phyloP scores from a whole-genome alignment of 2,888 invertebrate genomes.

The Lasiommata megera region DNA sequence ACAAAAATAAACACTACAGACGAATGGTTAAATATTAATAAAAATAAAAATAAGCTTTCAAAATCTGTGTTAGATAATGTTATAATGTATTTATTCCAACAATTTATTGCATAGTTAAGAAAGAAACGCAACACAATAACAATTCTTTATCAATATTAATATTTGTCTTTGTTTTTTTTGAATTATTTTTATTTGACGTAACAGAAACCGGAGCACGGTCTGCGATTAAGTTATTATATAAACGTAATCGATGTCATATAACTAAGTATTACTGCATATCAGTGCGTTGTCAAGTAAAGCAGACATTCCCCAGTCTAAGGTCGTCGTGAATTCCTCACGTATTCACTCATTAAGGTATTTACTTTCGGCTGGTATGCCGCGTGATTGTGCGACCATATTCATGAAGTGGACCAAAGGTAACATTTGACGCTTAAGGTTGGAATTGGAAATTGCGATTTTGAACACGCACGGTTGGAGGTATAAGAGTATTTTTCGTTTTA shows the following conservation, averaged over 20 bases:
- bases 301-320: slow-evolving; percentile 22
- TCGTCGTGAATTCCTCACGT: slow-evolving; percentile 39
- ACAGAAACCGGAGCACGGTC: no score
- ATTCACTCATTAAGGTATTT: slow-evolving; percentile 50
- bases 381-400: slow-evolving; percentile 22
- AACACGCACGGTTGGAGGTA: neutral
- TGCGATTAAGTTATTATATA: neutral
- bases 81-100: no score
- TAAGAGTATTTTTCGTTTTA: no score
- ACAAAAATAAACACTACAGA: no score
- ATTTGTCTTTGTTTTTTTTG: no score
- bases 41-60: no score
- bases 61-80: no score
- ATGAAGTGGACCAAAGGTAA: slow-evolving; percentile 20
- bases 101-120: no score
- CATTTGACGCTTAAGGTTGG: slow-evolving; percentile 11
- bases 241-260: neutral
- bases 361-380: slow-evolving; percentile 60
- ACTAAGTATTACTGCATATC: slow-evolving; percentile 4
- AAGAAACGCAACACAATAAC: no score
- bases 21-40: no score
- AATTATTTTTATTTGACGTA: no score
- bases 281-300: slow-evolving; percentile 13
- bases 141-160: no score
- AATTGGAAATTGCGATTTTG: neutral